Percentiles rank a stretch among this genome's conserved stretches.
phyloP scores from a whole-genome alignment of 2,888 invertebrate species.

The Philonicus albiceps region DNA sequence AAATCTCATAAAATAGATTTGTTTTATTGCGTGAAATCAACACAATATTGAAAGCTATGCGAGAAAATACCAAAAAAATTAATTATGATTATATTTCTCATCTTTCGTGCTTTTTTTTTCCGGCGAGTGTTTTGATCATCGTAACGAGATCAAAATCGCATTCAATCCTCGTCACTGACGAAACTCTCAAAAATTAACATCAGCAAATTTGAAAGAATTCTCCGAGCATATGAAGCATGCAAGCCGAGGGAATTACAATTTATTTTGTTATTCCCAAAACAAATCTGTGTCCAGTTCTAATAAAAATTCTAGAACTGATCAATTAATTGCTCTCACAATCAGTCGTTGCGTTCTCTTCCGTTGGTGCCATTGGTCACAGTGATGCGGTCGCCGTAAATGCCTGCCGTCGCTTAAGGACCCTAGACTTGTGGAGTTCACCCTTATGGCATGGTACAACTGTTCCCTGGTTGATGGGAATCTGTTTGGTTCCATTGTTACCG shows the following conservation, averaged over 20 bases:
- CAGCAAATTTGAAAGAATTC: neutral
- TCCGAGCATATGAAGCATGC: neutral
- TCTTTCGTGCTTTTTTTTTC: neutral
- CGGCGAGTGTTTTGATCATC: neutral
- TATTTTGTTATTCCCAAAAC: neutral
- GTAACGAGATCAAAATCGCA: neutral
- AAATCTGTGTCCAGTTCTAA: neutral
- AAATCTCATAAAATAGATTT: neutral
- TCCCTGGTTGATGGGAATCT: constrained; percentile 64
- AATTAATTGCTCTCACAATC: constrained; percentile 27
- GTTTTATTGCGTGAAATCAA: neutral
- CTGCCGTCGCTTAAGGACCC: constrained; percentile 67
- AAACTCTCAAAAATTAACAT: neutral
- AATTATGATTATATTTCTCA: neutral
- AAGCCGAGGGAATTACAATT: neutral
- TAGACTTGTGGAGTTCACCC: constrained; percentile 68
- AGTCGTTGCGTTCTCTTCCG: neutral
- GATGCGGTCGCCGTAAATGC: constrained; percentile 71
- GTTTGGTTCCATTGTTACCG: constrained; percentile 54
- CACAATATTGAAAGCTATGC: neutral
- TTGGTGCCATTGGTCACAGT: constrained; percentile 67
- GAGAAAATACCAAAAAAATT: neutral
- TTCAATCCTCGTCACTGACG: neutral
- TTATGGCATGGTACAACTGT: constrained; percentile 70
- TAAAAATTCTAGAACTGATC: neutral